These are phyloP conservation scores for Danaus melanippus DNA, from an alignment of 1,140 invertebrate species.

Conservation along the genomic window DNA sequence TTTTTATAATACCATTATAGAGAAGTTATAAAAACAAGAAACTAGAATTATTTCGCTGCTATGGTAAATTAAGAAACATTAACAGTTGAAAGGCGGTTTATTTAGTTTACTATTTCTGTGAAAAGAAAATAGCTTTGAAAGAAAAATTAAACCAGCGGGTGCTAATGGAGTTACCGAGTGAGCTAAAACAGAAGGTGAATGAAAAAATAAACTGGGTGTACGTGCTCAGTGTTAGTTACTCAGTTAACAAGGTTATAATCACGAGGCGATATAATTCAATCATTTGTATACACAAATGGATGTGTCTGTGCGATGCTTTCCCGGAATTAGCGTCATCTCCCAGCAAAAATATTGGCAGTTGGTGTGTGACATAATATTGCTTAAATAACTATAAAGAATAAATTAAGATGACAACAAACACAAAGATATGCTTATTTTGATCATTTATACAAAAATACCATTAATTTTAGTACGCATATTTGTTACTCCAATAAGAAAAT, in stretches of 20 bases:
- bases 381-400: too few species aligned
- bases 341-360: too few species aligned
- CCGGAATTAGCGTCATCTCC: too few species aligned
- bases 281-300: conserved; percentile 16
- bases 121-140: conserved; percentile 43
- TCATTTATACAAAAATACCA: too few species aligned
- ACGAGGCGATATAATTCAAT: conserved; percentile 20
- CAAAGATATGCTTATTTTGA: too few species aligned
- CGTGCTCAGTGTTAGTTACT: conserved; percentile 19
- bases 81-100: conserved; percentile 21
- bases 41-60: too few species aligned
- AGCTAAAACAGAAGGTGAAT: conserved; percentile 56
- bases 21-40: too few species aligned
- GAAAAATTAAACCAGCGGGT: conserved; percentile 52
- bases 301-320: not conserved
- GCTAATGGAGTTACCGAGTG: conserved; percentile 60
- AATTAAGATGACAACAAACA: too few species aligned
- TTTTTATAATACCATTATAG: too few species aligned
- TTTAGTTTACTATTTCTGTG: conserved; percentile 35
- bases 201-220: conserved; percentile 50
- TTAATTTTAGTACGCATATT: too few species aligned
- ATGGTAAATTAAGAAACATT: conserved; percentile 8
- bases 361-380: too few species aligned
- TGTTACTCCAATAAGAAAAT: too few species aligned
- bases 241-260: conserved; percentile 28